A percentile compares a stretch with the other conserved stretches of the same genome.
These are phyloP conservation scores for Spondyliosoma cantharus DNA, from an alignment of 2,797 vertebrate genomes.

Conservation along the genomic window DNA sequence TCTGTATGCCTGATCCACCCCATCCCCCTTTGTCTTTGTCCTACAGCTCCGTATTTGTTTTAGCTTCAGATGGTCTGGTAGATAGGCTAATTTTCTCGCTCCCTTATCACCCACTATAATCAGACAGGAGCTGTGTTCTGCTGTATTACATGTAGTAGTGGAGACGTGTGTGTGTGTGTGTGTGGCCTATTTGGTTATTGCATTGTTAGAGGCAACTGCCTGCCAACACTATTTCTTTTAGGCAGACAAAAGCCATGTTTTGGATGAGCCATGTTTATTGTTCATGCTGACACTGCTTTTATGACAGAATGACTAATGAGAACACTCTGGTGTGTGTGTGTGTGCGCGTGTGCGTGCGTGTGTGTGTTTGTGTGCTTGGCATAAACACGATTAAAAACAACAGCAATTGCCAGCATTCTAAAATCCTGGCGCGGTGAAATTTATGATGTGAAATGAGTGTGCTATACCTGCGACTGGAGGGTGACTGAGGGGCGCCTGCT, in stretches of 20 bases:
- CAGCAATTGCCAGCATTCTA: constrained; percentile 47
- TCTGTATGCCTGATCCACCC: constrained; percentile 37
- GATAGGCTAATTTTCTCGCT: constrained; percentile 71
- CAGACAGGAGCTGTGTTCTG: constrained; percentile 53
- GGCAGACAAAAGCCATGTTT: constrained; percentile 74
- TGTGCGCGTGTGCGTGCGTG: constrained; percentile 22
- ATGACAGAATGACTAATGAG: constrained; percentile 77
- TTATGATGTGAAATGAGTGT: constrained; percentile 45
- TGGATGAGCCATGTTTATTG: constrained; percentile 75
- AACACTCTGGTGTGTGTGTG: constrained; percentile 36
- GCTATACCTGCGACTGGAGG: constrained; percentile 49
- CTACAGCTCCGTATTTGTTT: constrained; percentile 63
- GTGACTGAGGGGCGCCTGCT: constrained; percentile 14
- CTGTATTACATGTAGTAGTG: constrained; percentile 41
- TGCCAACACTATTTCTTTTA: constrained; percentile 70
- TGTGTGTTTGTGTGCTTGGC: constrained; percentile 12
- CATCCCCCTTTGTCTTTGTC: constrained; percentile 23
- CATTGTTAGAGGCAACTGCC: constrained; percentile 61
- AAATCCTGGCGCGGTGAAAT: constrained; percentile 45
- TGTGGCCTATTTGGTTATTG: constrained; percentile 53
- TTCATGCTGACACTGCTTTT: constrained; percentile 76
- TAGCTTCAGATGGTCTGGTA: constrained; percentile 66
- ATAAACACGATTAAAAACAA: constrained; percentile 45
- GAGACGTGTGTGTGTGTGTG: constrained; percentile 11
- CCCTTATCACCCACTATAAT: constrained; percentile 68